Percentiles rank a stretch among this genome's conserved stretches.
Conservation (phyloP, 37 sponge, comb jelly and placozoan genomes). For the Axinella damicornis region DNA sequence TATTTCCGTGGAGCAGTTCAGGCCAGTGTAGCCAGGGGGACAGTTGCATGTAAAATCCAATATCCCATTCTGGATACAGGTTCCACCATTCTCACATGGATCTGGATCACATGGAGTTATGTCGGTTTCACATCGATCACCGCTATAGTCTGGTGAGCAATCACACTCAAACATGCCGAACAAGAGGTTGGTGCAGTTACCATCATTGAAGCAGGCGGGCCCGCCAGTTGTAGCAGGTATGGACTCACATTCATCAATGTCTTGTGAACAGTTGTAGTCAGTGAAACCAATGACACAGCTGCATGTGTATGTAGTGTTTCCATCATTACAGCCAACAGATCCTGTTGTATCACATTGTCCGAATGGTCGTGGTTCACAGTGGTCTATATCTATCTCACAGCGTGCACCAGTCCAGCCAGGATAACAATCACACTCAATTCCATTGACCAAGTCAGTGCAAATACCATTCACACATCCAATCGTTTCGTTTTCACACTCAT, state of each 20-base stretch:
- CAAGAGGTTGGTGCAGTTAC: slow-evolving; percentile 23
- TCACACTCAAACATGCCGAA: background rate
- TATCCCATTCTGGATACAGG: slow-evolving; percentile 22
- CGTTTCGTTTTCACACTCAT: too few relatives aligned
- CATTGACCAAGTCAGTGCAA: too few relatives aligned
- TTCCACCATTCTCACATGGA: slow-evolving; percentile 39
- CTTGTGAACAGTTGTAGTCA: slow-evolving; percentile 1
- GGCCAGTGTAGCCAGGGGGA: slow-evolving; percentile 55
- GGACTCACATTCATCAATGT: background rate
- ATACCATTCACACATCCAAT: too few relatives aligned
- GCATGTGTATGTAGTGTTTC: slow-evolving; percentile 60
- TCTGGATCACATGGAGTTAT: background rate
- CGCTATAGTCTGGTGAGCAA: slow-evolving; percentile 37
- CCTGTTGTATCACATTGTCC: too few relatives aligned
- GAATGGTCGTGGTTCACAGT: too few relatives aligned
- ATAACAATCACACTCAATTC: too few relatives aligned
- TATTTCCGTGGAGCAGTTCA: slow-evolving; percentile 44
- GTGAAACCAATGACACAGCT: slow-evolving; percentile 56
- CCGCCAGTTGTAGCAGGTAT: background rate
- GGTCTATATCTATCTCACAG: too few relatives aligned
- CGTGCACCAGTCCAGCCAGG: too few relatives aligned
- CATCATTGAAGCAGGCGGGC: slow-evolving; percentile 21
- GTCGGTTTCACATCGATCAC: background rate
- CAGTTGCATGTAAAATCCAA: slow-evolving; percentile 27
- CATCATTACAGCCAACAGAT: slow-evolving; percentile 29